phyloP scores from a whole-genome alignment of 1,140 invertebrate genomes.

The Drosophila trapezifrons region DNA sequence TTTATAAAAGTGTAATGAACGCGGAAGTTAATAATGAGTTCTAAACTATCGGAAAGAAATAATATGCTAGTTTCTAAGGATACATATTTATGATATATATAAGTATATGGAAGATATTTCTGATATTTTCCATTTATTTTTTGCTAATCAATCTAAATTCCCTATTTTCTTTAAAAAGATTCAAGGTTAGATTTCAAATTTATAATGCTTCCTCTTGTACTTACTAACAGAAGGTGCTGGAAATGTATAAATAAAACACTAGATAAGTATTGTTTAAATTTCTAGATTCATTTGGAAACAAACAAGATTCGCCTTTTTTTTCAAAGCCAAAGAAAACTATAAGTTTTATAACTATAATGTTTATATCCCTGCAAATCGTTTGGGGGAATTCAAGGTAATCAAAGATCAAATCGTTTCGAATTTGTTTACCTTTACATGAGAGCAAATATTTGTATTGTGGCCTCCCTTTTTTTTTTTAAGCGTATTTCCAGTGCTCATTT shows the following conservation, averaged over 20 bases:
- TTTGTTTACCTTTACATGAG: conserved; percentile 42
- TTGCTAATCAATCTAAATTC: background rate
- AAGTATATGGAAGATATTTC: too few relatives aligned
- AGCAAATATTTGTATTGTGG: conserved; percentile 4
- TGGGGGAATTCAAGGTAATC: conserved; percentile 46
- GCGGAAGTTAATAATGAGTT: too few relatives aligned
- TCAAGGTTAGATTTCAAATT: background rate
- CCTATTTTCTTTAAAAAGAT: background rate
- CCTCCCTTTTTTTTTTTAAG: conserved; percentile 2
- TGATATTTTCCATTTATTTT: background rate
- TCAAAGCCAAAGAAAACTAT: background rate
- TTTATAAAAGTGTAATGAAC: too few relatives aligned
- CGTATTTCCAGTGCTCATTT: conserved; percentile 5
- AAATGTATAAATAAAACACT: background rate
- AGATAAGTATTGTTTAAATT: background rate
- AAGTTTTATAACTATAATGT: conserved; percentile 13
- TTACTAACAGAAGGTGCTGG: background rate
- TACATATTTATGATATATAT: too few relatives aligned
- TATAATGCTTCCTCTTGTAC: background rate
- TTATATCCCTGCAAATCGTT: conserved; percentile 16
- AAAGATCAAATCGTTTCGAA: conserved; percentile 34
- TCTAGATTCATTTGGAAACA: background rate
- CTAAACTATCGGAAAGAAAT: too few relatives aligned
- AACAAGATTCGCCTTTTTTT: background rate
- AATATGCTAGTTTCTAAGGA: too few relatives aligned